These are phyloP conservation scores for Cerceris ruficornis DNA, from an alignment of 2,888 invertebrate genomes.

Conservation along the genomic window DNA sequence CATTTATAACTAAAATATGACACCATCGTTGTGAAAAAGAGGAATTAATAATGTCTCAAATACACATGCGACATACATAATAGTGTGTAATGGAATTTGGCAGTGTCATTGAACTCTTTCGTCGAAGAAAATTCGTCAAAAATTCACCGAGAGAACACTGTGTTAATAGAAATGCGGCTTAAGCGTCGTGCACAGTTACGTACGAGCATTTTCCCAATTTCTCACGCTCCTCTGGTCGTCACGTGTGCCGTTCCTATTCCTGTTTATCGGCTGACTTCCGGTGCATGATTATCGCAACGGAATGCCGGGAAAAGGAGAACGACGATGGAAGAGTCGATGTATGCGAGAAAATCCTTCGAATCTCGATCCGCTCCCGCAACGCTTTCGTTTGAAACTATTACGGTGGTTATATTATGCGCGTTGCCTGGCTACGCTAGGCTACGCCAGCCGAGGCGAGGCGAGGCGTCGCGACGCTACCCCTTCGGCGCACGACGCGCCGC, in stretches of 20 bases:
- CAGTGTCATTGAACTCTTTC: neutral
- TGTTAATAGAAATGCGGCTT: no score
- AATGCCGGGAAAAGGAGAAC: neutral
- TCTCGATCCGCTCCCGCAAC: conserved; percentile 50
- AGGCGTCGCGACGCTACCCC: conserved; percentile 35
- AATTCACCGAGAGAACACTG: no score
- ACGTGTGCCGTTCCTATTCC: no score
- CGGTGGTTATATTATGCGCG: conserved; percentile 73
- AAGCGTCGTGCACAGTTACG: no score
- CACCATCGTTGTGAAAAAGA: no score
- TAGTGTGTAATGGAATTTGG: neutral
- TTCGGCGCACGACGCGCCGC: conserved; percentile 51
- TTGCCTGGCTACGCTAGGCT: conserved; percentile 77
- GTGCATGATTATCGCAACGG: conserved; percentile 1
- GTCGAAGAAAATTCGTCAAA: neutral
- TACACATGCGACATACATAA: neutral
- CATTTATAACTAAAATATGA: no score
- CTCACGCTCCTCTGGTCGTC: no score
- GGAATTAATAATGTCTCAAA: no score
- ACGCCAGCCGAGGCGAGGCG: conserved; percentile 8
- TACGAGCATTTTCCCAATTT: no score
- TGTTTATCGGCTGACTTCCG: neutral
- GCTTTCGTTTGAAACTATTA: conserved; percentile 72
- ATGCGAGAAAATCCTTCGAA: conserved; percentile 3
- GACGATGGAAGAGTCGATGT: neutral